These are phyloP conservation scores for Gandaritis pyraliata DNA, from an alignment of 2,888 invertebrate species.

Conservation along the genomic window DNA sequence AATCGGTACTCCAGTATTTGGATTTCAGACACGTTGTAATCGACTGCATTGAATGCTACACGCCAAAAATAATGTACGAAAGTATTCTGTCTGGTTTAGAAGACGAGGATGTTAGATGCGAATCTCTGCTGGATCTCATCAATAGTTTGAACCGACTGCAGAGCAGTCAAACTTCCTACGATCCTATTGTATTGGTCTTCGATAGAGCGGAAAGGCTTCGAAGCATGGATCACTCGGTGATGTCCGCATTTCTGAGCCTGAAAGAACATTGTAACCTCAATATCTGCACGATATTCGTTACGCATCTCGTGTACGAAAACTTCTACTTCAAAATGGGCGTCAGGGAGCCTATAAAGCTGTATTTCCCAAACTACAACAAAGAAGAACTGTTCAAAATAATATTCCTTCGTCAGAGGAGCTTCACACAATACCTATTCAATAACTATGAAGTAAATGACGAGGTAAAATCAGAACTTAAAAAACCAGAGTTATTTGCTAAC, in stretches of 20 bases:
- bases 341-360: slow-evolving; percentile 88
- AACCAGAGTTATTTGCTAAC: slow-evolving; percentile 87
- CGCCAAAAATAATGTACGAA: slow-evolving; percentile 90
- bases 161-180: slow-evolving; percentile 51
- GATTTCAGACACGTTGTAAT: slow-evolving; percentile 86
- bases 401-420: slow-evolving; percentile 66
- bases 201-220: slow-evolving; percentile 93
- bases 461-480: slow-evolving; percentile 62
- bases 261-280: slow-evolving; percentile 89
- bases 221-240: slow-evolving; percentile 88
- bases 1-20: slow-evolving; percentile 83
- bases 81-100: slow-evolving; percentile 86
- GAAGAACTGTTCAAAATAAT: slow-evolving; percentile 85
- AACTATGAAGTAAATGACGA: slow-evolving; percentile 58
- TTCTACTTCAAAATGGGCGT: slow-evolving; percentile 88
- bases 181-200: slow-evolving; percentile 87
- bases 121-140: slow-evolving; percentile 88
- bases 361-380: slow-evolving; percentile 92
- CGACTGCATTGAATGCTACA: slow-evolving; percentile 93
- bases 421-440: slow-evolving; percentile 60
- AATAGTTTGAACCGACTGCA: slow-evolving; percentile 71
- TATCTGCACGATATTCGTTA: slow-evolving; percentile 90
- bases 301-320: slow-evolving; percentile 92
- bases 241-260: slow-evolving; percentile 89
- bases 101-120: slow-evolving; percentile 83